Evolutionary conservation across 2,888 invertebrate genomes (phyloP).

Genomic region (Scaptomyza caliginosa): DNA sequence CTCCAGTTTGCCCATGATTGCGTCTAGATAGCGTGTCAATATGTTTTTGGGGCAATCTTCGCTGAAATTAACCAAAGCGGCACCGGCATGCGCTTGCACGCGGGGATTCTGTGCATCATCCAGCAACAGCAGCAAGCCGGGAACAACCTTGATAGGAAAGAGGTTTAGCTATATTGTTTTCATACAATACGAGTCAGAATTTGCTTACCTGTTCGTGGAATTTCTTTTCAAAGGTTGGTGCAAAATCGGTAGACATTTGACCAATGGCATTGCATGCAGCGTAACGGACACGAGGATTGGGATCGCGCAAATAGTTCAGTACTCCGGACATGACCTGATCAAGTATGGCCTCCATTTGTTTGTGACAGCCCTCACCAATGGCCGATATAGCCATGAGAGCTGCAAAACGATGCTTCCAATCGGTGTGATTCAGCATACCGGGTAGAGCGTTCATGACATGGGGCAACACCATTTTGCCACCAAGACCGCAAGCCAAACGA

Average conservation of each 20-base stretch:
- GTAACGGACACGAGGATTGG: constrained; percentile 88
- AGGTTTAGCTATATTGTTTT: not conserved
- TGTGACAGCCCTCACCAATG: constrained; percentile 99
- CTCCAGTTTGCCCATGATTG: constrained; percentile 95
- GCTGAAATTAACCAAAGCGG: constrained; percentile 99
- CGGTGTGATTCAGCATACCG: constrained; percentile 91
- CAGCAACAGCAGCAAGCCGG: constrained; percentile 93
- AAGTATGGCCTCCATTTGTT: constrained; percentile 98
- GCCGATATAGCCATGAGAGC: constrained; percentile 99
- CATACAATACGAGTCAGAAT: not conserved
- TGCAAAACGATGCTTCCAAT: constrained; percentile 96
- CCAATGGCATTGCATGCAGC: constrained; percentile 99
- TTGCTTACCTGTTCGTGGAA: constrained; percentile 91
- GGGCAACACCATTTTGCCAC: constrained; percentile 95
- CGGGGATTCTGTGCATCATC: constrained; percentile 96
- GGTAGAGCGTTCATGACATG: constrained; percentile 94
- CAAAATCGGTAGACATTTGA: constrained; percentile 99
- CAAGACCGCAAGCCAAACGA: constrained; percentile 98
- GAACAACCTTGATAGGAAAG: constrained; percentile 87
- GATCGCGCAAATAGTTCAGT: constrained; percentile 92
- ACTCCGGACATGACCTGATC: constrained; percentile 96
- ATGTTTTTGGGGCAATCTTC: constrained; percentile 99
- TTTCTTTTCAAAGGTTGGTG: constrained; percentile 97
- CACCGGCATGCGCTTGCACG: constrained; percentile 93
- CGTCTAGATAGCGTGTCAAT: constrained; percentile 94